Base-by-base conservation (phyloP, 2,888 invertebrate genomes). In the Resseliella maxima region DNA sequence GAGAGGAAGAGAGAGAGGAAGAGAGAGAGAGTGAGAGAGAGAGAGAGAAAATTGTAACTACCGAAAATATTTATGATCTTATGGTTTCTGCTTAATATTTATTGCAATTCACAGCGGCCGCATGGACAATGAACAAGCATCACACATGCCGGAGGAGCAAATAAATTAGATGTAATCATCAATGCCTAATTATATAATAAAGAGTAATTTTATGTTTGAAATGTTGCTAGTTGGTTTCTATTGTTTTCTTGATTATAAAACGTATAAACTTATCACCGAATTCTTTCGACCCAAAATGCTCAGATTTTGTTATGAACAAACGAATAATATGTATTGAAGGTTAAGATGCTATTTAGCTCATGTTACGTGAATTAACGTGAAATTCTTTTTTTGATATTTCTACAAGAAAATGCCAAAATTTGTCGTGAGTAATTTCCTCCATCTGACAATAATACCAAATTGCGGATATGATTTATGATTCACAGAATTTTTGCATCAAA, bases 101-200 rank as follows among this genome's bases (percentile, higher is more conserved):
- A 83, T 83, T 83, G 83, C 83, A 83, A 83, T 83, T 83, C 83
- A 83, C 38, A 38, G 83, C 72, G 38, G 36, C 38, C 83, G n/a
- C 83, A 83, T 38, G 15, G 31, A 31, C 72, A 21, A 38, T 83
- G 38, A n/a, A 38, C 83, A 83, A 38, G 38, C 38, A 38, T 24
- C 8, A 27, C n/a, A 24, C n/a, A 15, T 0, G 31, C 72, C 72
- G 72, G 72, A 72, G 72, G 24, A 38, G 83, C 83, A 38, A 83
- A 83, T 83, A 83, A 83, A 83, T 83, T 83, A 83, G 83, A 83
- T 83, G 83, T 83, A 83, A 83, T 83, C 83, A 83, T 83, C 83
- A 38, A 83, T 83, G 83, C 38, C 83, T 83, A 83, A 83, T 83
- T 83, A 83, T 83, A 83, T 83, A 83, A 83, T 83, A 38, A 83